Percentiles rank a stretch among this genome's conserved stretches.
Conservation (phyloP, 2,888 invertebrate species). For the Caenorhabditis sp. region DNA sequence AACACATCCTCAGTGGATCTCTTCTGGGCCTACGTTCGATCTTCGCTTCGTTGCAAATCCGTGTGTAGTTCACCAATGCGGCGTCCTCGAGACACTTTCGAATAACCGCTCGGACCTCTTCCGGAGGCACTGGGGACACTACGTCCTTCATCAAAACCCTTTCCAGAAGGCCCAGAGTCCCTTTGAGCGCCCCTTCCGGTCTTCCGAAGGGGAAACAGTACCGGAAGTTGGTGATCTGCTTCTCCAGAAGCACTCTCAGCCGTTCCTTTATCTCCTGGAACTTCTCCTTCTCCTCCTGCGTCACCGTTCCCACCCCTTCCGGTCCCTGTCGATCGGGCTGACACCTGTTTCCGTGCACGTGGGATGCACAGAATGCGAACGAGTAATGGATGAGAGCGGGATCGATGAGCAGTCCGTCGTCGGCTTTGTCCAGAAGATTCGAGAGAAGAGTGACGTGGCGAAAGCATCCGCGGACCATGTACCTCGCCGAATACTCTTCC, state of each 20-base stretch:
- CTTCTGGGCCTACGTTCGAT: constrained; percentile 87
- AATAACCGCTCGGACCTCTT: constrained; percentile 95
- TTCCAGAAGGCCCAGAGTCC: constrained; percentile 94
- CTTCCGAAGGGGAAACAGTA: constrained; percentile 98
- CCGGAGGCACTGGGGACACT: constrained; percentile 93
- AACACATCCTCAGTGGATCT: background rate
- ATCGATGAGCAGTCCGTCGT: constrained; percentile 92
- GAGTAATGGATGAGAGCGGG: constrained; percentile 98
- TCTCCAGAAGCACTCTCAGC: constrained; percentile 91
- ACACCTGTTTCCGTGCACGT: constrained; percentile 98
- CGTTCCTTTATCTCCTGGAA: constrained; percentile 98
- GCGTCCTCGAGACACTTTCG: constrained; percentile 97
- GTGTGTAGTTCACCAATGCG: constrained; percentile 95
- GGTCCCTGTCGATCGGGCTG: constrained; percentile 73
- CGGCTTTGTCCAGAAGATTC: constrained; percentile 88
- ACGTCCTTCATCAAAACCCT: constrained; percentile 98
- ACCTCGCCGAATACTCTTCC: constrained; percentile 96
- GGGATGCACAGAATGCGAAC: constrained; percentile 99
- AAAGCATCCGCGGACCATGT: constrained; percentile 93
- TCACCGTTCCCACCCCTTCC: constrained; percentile 98
- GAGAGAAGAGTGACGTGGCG: constrained; percentile 95
- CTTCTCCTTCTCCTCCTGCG: constrained; percentile 91
- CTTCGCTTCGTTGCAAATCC: constrained; percentile 95
- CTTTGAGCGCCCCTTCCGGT: constrained; percentile 97
- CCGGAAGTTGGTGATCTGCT: constrained; percentile 99